Base-by-base conservation (phyloP, 2,888 invertebrate genomes). In the Acronicta alni region DNA sequence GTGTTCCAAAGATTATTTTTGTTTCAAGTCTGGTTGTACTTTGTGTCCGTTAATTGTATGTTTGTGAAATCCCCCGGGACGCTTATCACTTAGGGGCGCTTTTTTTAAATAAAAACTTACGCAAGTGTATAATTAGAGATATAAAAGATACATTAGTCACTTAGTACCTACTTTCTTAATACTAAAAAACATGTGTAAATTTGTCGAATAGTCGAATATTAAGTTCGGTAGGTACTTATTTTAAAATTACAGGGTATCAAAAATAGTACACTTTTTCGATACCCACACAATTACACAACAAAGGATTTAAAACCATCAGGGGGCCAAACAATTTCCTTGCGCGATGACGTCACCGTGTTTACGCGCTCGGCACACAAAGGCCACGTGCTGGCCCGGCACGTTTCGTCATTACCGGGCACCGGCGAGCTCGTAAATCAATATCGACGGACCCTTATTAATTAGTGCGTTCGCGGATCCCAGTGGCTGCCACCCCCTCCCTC, bases 381-480 rank as follows among this genome's bases (percentile, higher is more conserved):
- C 75, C 69, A 69, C 69, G 69, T 69, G 69, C 51, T 67, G 23
- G 20, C 73, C 77, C 73, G 68, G 79, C 74, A 70, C 70, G 67
- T 68, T 77, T 55, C 72, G 72, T 68, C 75, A 71, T 75, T 75
- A 72, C 75, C 65, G 58, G 64, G 63, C 66, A 72, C 66, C 72
- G 75, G 82, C 87, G 86, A 84, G 83, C 89, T 88, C 91, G 91
- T 93, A 91, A 93, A 93, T 93, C 93, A 93, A 93, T 93, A 93
- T 93, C 91, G 91, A 84, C 90, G 89, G 91, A 90, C 92, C 92
- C 91, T 92, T 92, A 93, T 93, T 93, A 93, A 93, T 93, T 93
- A 93, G 92, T 91, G 92, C 92, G 92, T 92, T 91, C 90, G 85
- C 86, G 83, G 66, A 66, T 84, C 83, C 84, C 83, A 83, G 77